Base-by-base conservation (phyloP, 2,888 invertebrate genomes). In the Leistus spinibarbis region DNA sequence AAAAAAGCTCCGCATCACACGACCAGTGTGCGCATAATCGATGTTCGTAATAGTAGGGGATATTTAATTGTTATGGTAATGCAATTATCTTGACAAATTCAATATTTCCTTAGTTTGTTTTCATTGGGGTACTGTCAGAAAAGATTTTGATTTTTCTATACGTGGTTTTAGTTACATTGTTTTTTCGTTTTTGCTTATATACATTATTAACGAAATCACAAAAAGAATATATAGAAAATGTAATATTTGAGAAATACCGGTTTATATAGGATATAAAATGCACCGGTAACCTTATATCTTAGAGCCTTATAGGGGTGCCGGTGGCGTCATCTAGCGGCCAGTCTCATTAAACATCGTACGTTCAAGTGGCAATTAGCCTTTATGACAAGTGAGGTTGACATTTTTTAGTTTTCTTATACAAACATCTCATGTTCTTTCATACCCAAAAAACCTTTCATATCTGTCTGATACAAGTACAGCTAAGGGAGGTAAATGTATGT, bases 1-100 rank as follows among this genome's bases (percentile, higher is more conserved):
- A 78, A 80, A 80, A 79, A 80, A 78, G 64, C 64, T 76, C 69
- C 77, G 76, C 77, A 78, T 78, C 71, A 78, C 78, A 60, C 74
- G 75, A 78, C 76, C 79, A 78, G 79, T 69, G 77, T 76, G 76
- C 75, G 77, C 53, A 76, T 27, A 70, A 56, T 56, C 16, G 56
- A 56, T 56, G n/a, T 16, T 7, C 7, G 9, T 56, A n/a, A 13
- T 53, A 9, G 7, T 22, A 60, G 60, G 40, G 40, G 40, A 40
- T 40, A 19, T 17, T 60, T 60, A 60, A 60, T 60, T 60, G 60
- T 60, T 10, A 60, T 60, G 60, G n/a, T 60, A 60, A 60, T 60
- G 60, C 10, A 13, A 60, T 60, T 60, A 60, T 60, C 60, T 60
- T 20, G 16, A 40, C 40, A 40, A 40, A 40, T 40, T 40, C 40